Percentiles rank a stretch among this genome's conserved stretches.
phyloP scores from a whole-genome alignment of 2,888 invertebrate genomes.

The Pardosa pseudoannulata region DNA sequence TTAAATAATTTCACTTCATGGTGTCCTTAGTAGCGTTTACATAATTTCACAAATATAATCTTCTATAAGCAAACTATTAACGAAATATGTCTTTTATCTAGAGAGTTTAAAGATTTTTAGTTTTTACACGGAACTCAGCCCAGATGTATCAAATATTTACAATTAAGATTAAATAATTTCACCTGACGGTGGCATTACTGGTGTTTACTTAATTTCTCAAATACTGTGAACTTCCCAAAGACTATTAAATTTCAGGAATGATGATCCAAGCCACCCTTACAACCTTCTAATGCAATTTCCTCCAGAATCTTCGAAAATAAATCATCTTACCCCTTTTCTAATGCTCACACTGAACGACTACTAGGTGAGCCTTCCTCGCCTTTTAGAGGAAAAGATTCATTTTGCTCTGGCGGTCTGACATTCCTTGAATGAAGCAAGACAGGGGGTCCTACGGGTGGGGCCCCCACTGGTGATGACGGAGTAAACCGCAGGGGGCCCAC shows the following conservation, averaged over 20 bases:
- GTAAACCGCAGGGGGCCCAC: conserved; percentile 30
- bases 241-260: background rate
- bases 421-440: conserved; percentile 29
- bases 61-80: too few relatives aligned
- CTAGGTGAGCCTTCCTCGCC: conserved; percentile 16
- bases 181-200: too few relatives aligned
- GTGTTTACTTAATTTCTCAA: background rate
- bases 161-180: too few relatives aligned
- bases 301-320: background rate
- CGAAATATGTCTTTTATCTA: too few relatives aligned
- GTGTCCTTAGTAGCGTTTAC: too few relatives aligned
- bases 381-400: conserved; percentile 33
- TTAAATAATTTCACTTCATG: too few relatives aligned
- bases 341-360: background rate
- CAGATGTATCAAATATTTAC: too few relatives aligned
- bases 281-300: conserved; percentile 1
- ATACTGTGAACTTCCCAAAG: background rate
- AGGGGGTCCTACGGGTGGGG: conserved; percentile 29
- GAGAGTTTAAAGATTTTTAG: too few relatives aligned
- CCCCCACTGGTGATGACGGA: conserved; percentile 38
- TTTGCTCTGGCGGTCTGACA: conserved; percentile 36
- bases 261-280: background rate
- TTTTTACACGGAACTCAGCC: too few relatives aligned
- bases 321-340: conserved; percentile 19
- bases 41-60: too few relatives aligned